Conservation (phyloP, 2,888 invertebrate genomes). For the Dexiosoma caninum region DNA sequence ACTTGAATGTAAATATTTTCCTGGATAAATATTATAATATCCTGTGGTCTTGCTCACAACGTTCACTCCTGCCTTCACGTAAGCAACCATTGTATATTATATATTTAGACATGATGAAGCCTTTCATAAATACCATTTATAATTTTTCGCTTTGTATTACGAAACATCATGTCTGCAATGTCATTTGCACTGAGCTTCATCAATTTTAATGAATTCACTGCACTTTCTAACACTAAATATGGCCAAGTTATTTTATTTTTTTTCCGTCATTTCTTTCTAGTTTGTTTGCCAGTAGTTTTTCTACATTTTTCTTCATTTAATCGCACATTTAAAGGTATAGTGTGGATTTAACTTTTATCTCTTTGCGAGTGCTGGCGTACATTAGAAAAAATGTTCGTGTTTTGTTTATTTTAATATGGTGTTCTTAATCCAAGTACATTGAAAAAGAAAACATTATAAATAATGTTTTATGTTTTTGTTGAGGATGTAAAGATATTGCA, state of each 20-base stretch:
- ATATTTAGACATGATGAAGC: too few relatives aligned
- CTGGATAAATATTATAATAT: conserved; percentile 57
- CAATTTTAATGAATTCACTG: conserved; percentile 61
- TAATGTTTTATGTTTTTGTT: conserved; percentile 8
- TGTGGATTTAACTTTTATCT: conserved; percentile 22
- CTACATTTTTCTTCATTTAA: neutral
- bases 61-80: neutral
- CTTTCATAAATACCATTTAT: too few relatives aligned
- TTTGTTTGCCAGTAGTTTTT: neutral
- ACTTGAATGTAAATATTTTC: conserved; percentile 49
- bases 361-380: neutral
- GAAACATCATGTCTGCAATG: conserved; percentile 51
- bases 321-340: conserved; percentile 34
- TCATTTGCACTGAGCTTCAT: conserved; percentile 60
- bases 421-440: conserved; percentile 11
- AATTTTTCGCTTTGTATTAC: conserved; percentile 23
- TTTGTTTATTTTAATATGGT: conserved; percentile 29
- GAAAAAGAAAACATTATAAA: conserved; percentile 21
- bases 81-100: neutral
- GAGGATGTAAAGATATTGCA: conserved; percentile 13
- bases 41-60: conserved; percentile 43
- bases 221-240: conserved; percentile 43
- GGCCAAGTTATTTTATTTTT: neutral
- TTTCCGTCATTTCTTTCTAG: neutral
- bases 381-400: neutral